Conservation (phyloP, 2,797 vertebrate species). For the Luscinia luscinia region DNA sequence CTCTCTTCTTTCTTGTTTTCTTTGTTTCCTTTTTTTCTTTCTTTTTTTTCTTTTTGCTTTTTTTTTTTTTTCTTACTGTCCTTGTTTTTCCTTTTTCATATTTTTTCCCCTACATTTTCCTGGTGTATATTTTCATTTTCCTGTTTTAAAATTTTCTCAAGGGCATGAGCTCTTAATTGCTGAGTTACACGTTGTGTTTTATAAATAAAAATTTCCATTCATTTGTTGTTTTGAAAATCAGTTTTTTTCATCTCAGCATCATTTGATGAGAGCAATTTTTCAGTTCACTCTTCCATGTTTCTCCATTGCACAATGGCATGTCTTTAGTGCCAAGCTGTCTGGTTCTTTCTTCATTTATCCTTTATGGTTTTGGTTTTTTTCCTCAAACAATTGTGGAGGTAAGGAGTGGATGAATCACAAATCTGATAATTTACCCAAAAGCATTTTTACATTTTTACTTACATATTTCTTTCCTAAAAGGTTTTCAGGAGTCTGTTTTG, state of each 20-base stretch:
- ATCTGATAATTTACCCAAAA: neutral
- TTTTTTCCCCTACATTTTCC: neutral
- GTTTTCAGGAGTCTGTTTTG: neutral
- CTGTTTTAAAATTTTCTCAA: neutral
- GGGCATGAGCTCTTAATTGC: neutral
- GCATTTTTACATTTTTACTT: neutral
- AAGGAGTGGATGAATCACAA: neutral
- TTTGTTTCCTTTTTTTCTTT: too few relatives aligned
- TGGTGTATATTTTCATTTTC: neutral
- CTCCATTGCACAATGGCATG: neutral
- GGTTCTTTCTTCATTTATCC: neutral
- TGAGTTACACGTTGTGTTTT: neutral
- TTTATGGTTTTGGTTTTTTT: neutral
- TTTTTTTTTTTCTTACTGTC: fast-evolving
- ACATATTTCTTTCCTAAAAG: neutral
- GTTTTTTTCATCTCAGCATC: neutral
- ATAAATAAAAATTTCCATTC: neutral
- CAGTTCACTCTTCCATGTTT: neutral
- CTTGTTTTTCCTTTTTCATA: neutral
- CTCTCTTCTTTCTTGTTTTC: neutral
- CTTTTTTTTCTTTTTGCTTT: too few relatives aligned
- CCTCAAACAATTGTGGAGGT: neutral
- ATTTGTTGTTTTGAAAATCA: neutral
- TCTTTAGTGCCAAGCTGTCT: neutral
- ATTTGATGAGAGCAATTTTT: neutral